Base-by-base conservation (phyloP, 2,888 invertebrate species). In the Drosophila kambysellisi region DNA sequence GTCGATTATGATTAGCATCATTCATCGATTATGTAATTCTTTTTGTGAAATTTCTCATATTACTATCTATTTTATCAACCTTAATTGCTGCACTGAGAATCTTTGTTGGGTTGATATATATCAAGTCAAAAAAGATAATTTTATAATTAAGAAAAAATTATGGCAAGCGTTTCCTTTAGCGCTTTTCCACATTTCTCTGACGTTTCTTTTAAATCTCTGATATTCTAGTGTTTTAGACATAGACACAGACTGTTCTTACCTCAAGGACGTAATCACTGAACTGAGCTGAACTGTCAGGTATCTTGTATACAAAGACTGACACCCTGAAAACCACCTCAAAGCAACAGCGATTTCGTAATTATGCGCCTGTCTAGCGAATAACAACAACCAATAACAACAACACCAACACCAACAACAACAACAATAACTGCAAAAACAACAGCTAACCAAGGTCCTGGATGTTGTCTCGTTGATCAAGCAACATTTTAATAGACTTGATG, bases 401-500 rank as follows among this genome's bases (percentile, higher is more conserved):
- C 25, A 25, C 1, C 25, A 51, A n/a, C 39, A 39, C 8, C 39
- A 46, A 20, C 20, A 46, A 20, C 7, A 20, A 7, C 20, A 4
- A 12, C 17, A 69, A 46, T 29, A 75, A 54, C 71, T 71, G 29
- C 46, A 77, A 60, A 58, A 70, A 11, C 61, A 62, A 29, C 43
- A 30, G 35, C 25, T 48, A 50, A 29, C 48, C 37, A 37, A 65
- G 53, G 52, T 35, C 67, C 58, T 52, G 37, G 52, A 46, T 70
- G 56, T 68, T 83, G 81, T 76, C 81, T 79, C 74, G 79, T 88
- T 88, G 86, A 84, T 83, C 88, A 84, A 79, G 88, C 81, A 79
- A 88, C 79, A 81, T 81, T 88, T 88, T 84, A 81, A 84, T 88
- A 84, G 86, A 84, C 81, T 81, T 86, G 88, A 86, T 88, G 81